Base-by-base conservation (phyloP, 1,140 invertebrate genomes). In the Drosophila persimilis region DNA sequence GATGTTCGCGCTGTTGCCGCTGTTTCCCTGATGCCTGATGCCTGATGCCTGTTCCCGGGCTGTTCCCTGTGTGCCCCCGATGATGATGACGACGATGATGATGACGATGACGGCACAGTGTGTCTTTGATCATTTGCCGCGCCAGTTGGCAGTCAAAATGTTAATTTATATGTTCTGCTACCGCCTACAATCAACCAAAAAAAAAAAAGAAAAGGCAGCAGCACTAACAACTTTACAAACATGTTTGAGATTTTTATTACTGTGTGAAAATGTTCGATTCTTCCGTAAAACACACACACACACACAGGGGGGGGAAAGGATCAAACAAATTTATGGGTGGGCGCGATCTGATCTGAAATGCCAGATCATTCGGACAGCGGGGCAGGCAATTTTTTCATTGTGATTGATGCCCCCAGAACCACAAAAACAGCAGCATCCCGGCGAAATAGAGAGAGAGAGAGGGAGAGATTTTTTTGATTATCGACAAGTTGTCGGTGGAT, bases 191-290 rank as follows among this genome's bases (percentile, higher is more conserved):
- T 35, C 67, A 59, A 51, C 35, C 35, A 58, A 55, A 24, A 6
- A 63, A 17, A 15, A 15, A 15, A 15, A 15, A 15, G 0, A 15
- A 17, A 17, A 17, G 17, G 31, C 66, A 72, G 64, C 64, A 67
- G 73, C 65, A 75, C 67, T 89, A 89, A 88, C 83, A 89, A 79
- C 79, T 89, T 89, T 89, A 88, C 79, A 89, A 89, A 89, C 83
- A 88, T 88, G 83, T 88, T 89, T 89, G 83, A 88, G 84, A 83
- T 89, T 88, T 88, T 88, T 88, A 88, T 88, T 88, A 77, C 84
- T 71, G 84, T 88, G 83, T 88, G 84, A 88, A 88, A 85, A 88
- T 79, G 63, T 73, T 58, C 75, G 75, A 77, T 74, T 86, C 70
- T 88, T 88, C 83, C 71, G 84, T 79, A 62, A 75, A 88, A 88